phyloP scores from a whole-genome alignment of 2,113 vertebrate species.

The Phoxinus phoxinus region DNA sequence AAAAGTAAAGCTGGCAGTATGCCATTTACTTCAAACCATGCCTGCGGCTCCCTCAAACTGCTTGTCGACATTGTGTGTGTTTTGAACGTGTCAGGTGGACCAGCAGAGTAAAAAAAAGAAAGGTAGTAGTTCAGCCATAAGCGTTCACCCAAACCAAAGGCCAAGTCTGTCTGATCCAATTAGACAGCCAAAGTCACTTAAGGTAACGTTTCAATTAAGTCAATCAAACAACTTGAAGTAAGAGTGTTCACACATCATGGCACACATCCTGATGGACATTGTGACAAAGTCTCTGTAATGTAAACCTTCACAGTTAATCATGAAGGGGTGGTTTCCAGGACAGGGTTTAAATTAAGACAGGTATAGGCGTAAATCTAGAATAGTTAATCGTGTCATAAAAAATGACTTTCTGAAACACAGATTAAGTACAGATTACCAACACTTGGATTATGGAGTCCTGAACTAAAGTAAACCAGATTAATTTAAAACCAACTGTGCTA shows the following conservation, averaged over 20 bases:
- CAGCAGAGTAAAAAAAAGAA: background rate
- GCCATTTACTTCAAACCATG: background rate
- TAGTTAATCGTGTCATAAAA: no score
- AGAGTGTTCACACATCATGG: background rate
- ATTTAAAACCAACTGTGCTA: no score
- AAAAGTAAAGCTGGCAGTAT: slow-evolving; percentile 17
- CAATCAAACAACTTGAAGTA: slow-evolving; percentile 19
- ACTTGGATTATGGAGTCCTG: no score
- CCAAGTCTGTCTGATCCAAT: slow-evolving; percentile 33
- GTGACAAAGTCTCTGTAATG: background rate
- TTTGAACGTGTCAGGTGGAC: slow-evolving; percentile 10
- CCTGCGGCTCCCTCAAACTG: background rate
- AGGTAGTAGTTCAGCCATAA: slow-evolving; percentile 18
- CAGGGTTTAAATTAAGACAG: no score
- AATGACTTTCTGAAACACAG: no score
- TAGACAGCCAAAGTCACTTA: slow-evolving; percentile 23
- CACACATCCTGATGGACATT: background rate
- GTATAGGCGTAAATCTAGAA: no score
- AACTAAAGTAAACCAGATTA: no score
- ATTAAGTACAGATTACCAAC: no score
- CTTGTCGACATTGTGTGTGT: slow-evolving; percentile 18
- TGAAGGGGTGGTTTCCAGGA: no score
- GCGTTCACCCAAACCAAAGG: slow-evolving; percentile 25
- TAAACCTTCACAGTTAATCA: no score
- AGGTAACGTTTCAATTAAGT: slow-evolving; percentile 39